Percentiles rank a stretch among this genome's conserved stretches.
phyloP scores from a whole-genome alignment of 2,888 invertebrate genomes.

The Enoplolaimus lenunculus region DNA sequence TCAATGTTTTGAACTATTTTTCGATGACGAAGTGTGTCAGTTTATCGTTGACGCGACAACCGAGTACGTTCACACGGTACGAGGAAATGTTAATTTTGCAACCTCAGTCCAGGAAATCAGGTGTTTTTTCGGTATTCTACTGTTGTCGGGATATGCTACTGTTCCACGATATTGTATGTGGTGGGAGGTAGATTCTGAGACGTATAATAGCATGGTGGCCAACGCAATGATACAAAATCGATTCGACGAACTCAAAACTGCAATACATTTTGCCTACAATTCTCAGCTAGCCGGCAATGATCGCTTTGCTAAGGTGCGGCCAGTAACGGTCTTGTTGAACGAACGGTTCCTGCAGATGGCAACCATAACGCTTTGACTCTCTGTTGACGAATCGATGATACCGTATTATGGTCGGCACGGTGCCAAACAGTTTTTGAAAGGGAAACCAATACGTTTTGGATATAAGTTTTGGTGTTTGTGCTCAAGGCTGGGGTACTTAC shows the following conservation, averaged over 20 bases:
- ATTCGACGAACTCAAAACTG: slow-evolving; percentile 14
- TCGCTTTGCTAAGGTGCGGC: slow-evolving; percentile 32
- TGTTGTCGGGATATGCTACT: slow-evolving; percentile 8
- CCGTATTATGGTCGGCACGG: slow-evolving; percentile 37
- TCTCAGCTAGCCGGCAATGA: slow-evolving; percentile 27
- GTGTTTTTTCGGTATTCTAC: neutral
- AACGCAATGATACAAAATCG: slow-evolving; percentile 15
- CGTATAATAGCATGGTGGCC: slow-evolving; percentile 12
- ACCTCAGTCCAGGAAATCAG: neutral
- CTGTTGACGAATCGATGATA: slow-evolving; percentile 35
- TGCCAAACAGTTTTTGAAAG: slow-evolving; percentile 35
- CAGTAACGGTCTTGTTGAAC: slow-evolving; percentile 27
- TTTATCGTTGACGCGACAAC: neutral
- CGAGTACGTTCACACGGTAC: neutral
- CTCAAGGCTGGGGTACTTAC: slow-evolving; percentile 32
- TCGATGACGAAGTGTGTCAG: slow-evolving; percentile 15
- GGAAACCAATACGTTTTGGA: slow-evolving; percentile 37
- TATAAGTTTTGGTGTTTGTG: slow-evolving; percentile 37
- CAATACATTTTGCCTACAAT: slow-evolving; percentile 24
- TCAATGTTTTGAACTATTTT: slow-evolving; percentile 11
- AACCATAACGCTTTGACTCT: slow-evolving; percentile 26
- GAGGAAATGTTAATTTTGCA: neutral
- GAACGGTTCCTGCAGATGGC: slow-evolving; percentile 26
- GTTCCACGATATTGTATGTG: neutral
- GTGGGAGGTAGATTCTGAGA: slow-evolving; percentile 9